Base-by-base conservation (phyloP, 2,797 vertebrate genomes). In the Channa striata region DNA sequence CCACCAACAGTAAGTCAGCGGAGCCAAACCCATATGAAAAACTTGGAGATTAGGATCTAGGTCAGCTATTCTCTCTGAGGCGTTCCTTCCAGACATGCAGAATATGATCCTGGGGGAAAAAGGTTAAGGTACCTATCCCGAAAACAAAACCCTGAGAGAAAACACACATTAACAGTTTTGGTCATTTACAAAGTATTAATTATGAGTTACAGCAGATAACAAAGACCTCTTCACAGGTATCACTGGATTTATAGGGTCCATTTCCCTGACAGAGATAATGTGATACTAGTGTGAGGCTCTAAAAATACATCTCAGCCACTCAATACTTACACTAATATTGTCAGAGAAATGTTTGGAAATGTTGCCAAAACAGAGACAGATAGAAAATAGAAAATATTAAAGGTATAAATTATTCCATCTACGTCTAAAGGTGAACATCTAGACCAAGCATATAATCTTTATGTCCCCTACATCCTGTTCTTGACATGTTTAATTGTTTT, bases 1-100 rank as follows among this genome's bases (percentile, higher is more conserved):
- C 84, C 63, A 92, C 92, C 57, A 94, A 93, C 85, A 89, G 95
- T 95, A 88, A 95, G 94, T 92, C 14, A 0, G 30, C 68, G 62
- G 48, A 66, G 58, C 58, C 75, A 81, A 68, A 62, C 16, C 13
- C 73, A 64, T 87, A 87, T 87, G 82, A 74, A 21, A 87, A 78
- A 81, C 78, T 81, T 25, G 47, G 36, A 43, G 82, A 91, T 91
- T 86, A 88, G 44, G 58, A 92, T 92, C 85, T 89, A 84, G 90
- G 88, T 87, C 84, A 86, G 76, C 83, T 78, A 81, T 90, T 91
- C 84, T 88, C 68, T 83, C 61, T 14, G 13, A 83, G 79, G 70
- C 19, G 17, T 50, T 67, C 72, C 81, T 87, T 91, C 89, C 82
- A 91, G 83, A 84, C 53, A 75, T 49, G 61, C 58, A 77, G 68